A percentile compares a stretch with the other conserved stretches of the same genome.
phyloP scores from a whole-genome alignment of 2,888 invertebrate genomes.

The Margaritifera margaritifera region DNA sequence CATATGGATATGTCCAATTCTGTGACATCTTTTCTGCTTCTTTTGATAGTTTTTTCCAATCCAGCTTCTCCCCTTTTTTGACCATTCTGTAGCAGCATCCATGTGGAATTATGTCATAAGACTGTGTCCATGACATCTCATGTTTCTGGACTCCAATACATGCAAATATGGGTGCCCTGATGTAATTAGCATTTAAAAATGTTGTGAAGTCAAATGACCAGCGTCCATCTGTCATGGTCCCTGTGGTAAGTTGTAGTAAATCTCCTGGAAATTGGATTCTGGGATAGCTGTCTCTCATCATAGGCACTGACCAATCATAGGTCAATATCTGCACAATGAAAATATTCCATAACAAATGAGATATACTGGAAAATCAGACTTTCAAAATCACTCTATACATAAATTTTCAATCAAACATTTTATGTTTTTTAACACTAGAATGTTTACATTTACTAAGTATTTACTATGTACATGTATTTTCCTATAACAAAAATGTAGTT shows the following conservation, averaged over 20 bases:
- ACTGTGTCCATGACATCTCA: slow-evolving; percentile 60
- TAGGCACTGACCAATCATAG: slow-evolving; percentile 67
- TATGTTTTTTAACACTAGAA: too few relatives aligned
- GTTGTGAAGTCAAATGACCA: slow-evolving; percentile 61
- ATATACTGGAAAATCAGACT: too few relatives aligned
- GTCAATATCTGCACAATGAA: slow-evolving; percentile 56
- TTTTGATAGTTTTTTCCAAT: slow-evolving; percentile 42
- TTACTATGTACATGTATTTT: too few relatives aligned
- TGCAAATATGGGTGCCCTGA: slow-evolving; percentile 60
- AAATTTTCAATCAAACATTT: too few relatives aligned
- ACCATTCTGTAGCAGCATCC: slow-evolving; percentile 62
- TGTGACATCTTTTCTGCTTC: slow-evolving; percentile 43
- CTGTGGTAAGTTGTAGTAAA: slow-evolving; percentile 44
- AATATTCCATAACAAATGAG: too few relatives aligned
- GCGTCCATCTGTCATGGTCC: slow-evolving; percentile 44
- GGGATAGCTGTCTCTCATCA: slow-evolving; percentile 51
- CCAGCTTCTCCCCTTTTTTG: slow-evolving; percentile 31
- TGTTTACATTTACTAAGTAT: too few relatives aligned
- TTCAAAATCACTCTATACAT: too few relatives aligned
- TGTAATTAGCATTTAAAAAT: slow-evolving; percentile 64
- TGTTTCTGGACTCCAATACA: slow-evolving; percentile 69
- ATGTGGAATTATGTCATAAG: slow-evolving; percentile 62
- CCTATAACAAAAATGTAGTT: too few relatives aligned
- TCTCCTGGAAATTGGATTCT: slow-evolving; percentile 64
- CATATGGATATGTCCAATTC: slow-evolving; percentile 59